Evolutionary conservation across 2,797 vertebrate species (phyloP), one percentile per base, ranked within the genome.

Genomic region (Denticeps clupeoides): DNA sequence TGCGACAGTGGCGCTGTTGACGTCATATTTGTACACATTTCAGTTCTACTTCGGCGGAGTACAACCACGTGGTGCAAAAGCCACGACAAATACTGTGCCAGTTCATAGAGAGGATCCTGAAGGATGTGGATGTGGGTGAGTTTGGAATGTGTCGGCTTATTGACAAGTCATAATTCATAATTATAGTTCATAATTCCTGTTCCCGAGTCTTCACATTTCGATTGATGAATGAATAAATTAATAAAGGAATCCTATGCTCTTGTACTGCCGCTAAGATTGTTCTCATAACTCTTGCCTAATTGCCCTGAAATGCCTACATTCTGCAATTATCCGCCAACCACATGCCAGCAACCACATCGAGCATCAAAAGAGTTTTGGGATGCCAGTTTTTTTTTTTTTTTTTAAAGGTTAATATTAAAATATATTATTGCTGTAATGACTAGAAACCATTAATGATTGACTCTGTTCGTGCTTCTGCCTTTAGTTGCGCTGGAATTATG

Each of bases 11-110:
- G 37, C 7, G 21, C 29, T 25, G 19, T 18, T 24, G 9, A 15
- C 3, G 5, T 29, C 16, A 31, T 29, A 12, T 1, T 49, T 64
- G 62, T 35, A 13, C 5, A n/a, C 33, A 48, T 67, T 58, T 0
- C 63, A 99, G 94, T 60, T 86, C 90, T 55, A 70, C 68, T 51
- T 82, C 89, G n/a, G 85, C 80, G 16, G 87, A 88, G 26, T 99
- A 99, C 69, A 83, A 86, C 41, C 67, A 64, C 8, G 82, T 86
- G 53, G 94, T 93, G 29, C 90, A 89, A 75, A 97, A 93, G 60
- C 92, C 94, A 42, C 87, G 94, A 70, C 89, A 92, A 75, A 99
- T 99, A 69, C 87, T 99, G 1, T 96, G 94, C 67, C 94, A 97
- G 73, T 97, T 99, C 56, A 90, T 99, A 72, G 94, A 97, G 77